phyloP scores from a whole-genome alignment of 2,888 invertebrate genomes.

The Conus canariensis region DNA sequence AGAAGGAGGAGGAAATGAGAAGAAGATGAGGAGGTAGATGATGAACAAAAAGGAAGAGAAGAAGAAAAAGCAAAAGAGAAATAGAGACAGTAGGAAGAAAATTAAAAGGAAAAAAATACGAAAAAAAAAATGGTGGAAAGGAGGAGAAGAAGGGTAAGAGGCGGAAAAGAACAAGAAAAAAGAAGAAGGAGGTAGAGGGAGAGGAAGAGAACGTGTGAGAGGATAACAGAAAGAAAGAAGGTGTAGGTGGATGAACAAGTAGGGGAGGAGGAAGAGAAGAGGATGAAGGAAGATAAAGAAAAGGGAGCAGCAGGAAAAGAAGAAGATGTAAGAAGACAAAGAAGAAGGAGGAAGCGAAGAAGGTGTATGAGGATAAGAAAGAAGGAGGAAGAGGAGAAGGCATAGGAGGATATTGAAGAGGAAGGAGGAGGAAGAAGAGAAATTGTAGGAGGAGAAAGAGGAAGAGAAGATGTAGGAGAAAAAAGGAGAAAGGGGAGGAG shows the following conservation, averaged over 20 bases:
- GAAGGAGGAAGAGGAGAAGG: no score
- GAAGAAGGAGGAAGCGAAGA: no score
- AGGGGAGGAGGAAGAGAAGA: background rate
- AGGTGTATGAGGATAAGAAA: background rate
- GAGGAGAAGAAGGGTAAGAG: background rate
- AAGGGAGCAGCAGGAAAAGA: no score
- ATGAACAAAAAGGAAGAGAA: background rate
- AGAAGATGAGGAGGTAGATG: background rate
- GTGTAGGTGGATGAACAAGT: background rate
- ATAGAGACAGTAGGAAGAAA: background rate
- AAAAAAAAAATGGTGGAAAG: background rate
- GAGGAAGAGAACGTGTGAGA: background rate
- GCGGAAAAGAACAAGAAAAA: background rate
- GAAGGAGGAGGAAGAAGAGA: no score
- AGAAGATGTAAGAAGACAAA: no score
- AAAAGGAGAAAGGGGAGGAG: background rate
- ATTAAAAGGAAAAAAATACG: background rate
- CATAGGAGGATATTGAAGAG: no score
- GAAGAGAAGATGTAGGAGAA: no score
- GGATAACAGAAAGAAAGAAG: background rate
- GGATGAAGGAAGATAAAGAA: background rate
- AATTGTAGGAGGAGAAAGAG: no score
- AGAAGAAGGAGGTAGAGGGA: background rate
- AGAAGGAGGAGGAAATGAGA: background rate
- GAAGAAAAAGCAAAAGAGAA: background rate